Percentiles rank a stretch among this genome's conserved stretches.
Evolutionary conservation across 1,140 invertebrate genomes (phyloP).

Genomic region (Penaeus japonicus): DNA sequence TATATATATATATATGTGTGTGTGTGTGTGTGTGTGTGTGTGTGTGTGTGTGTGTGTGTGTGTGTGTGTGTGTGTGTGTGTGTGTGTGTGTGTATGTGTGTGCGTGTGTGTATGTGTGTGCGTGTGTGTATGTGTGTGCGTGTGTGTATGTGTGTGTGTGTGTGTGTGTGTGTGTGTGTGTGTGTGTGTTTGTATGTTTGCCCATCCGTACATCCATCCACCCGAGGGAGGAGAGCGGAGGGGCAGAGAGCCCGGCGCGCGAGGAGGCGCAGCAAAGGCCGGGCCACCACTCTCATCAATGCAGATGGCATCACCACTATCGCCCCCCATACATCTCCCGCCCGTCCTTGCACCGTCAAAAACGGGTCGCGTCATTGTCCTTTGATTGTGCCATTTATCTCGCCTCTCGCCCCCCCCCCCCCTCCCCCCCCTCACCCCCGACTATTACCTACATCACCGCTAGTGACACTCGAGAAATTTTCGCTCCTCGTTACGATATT

Average conservation of each 20-base stretch:
- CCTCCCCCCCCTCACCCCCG: not conserved
- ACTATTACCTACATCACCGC: not conserved
- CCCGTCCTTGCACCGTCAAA: not conserved
- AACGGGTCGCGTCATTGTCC: slow-evolving; percentile 10
- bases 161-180: too few species aligned
- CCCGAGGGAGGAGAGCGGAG: too few species aligned
- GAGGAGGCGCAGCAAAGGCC: not conserved
- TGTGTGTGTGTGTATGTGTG: not conserved
- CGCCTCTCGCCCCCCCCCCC: not conserved
- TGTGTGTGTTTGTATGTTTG: too few species aligned
- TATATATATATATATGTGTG: not conserved
- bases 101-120: too few species aligned
- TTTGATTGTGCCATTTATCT: slow-evolving; percentile 36
- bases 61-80: not conserved
- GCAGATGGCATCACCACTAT: not conserved
- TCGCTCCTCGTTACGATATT: too few species aligned
- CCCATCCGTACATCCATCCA: too few species aligned
- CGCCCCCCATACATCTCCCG: slow-evolving; percentile 29
- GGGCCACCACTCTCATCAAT: not conserved
- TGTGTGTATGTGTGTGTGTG: too few species aligned
- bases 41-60: not conserved
- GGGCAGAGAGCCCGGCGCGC: too few species aligned
- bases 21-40: not conserved
- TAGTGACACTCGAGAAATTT: too few species aligned
- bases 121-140: not conserved